Evolutionary conservation across 2,113 vertebrate species (phyloP), one percentile per base, ranked within the genome.

Genomic region (Chaenocephalus aceratus): DNA sequence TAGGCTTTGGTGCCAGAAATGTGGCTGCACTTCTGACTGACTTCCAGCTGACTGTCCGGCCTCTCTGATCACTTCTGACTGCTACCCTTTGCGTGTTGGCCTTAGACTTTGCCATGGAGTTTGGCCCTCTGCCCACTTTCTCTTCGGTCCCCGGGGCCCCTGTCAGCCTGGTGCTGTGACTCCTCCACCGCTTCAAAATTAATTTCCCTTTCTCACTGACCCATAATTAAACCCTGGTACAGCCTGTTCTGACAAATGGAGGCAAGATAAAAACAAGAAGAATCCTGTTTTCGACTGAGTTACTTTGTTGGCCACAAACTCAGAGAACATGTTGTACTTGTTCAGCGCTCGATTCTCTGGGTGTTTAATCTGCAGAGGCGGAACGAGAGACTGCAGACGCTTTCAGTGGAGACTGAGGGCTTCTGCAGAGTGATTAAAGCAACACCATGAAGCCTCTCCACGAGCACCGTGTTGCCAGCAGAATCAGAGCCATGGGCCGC

Each of bases 1-100:
- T 48, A 64, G 46, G 75, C 44, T 34, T 68, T 6, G 2, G 45
- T 46, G 85, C 76, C 83, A 75, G 85, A 78, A 65, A 77, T 51
- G 36, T 80, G 12, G 52, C 77, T 67, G 77, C 73, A 0, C 61
- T 63, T 86, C 86, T 86, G 85, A 86, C 82, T 52, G 77, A 79
- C 84, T 86, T 86, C 87, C 66, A 84, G 77, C 80, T 66, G 63
- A 60, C 87, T 41, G 82, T 92, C 88, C 86, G 75, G 63, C 82
- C 83, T 79, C 63, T 45, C 84, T 94, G 94, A 95, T 95, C 67
- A 9, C 44, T 92, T 93, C 79, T 94, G 94, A 94, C 94, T 93
- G 91, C 84, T 92, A 90, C 87, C 91, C 92, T 93, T 93, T 92
- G 83, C 82, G 56, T 89, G 82, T 80, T 83, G 87, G 91, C 87